phyloP scores from a whole-genome alignment of 2,888 invertebrate genomes.

The Reticulitermes lucifugus region DNA sequence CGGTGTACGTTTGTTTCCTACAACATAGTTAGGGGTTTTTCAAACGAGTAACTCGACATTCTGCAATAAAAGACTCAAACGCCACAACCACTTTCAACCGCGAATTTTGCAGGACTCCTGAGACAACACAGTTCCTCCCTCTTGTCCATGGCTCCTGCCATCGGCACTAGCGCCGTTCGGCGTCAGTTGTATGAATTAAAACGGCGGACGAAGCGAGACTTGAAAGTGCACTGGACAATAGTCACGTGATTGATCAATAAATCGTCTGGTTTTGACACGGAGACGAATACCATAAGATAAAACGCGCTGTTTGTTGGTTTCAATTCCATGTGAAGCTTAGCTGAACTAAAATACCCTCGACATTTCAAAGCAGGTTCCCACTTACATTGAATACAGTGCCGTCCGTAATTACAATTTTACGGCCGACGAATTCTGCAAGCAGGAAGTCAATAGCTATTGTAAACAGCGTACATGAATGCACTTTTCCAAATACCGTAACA shows the following conservation, averaged over 20 bases:
- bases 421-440: no score
- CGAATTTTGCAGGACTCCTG: background rate
- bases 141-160: background rate
- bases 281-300: background rate
- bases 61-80: background rate
- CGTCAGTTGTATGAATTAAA: background rate
- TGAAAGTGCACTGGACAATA: background rate
- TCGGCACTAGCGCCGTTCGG: background rate
- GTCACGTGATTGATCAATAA: constrained; percentile 22
- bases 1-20: background rate
- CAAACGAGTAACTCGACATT: background rate
- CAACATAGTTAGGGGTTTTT: background rate
- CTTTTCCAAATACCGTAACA: no score
- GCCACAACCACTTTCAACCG: background rate
- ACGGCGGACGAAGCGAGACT: background rate
- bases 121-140: background rate
- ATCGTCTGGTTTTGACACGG: background rate
- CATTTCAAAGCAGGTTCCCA: no score
- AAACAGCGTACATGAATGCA: no score
- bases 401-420: no score
- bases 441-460: no score
- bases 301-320: background rate
- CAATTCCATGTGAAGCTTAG: background rate
- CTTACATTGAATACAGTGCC: no score
- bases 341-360: no score